These are phyloP conservation scores for Oscheius sp. DNA, from an alignment of 2,888 invertebrate genomes.

Conservation along the genomic window DNA sequence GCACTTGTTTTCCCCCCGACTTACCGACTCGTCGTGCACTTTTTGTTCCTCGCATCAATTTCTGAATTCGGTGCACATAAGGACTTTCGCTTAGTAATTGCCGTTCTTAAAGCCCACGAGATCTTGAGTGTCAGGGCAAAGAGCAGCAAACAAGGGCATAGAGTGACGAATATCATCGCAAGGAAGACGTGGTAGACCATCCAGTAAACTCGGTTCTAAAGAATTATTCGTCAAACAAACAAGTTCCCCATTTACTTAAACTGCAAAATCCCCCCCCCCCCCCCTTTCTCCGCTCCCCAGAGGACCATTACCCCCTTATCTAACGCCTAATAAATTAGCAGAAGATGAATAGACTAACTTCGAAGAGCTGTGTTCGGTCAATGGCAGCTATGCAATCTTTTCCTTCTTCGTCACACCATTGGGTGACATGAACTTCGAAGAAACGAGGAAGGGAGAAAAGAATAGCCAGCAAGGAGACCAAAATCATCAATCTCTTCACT, in stretches of 20 bases:
- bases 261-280: too few species aligned
- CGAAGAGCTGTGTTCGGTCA: conserved; percentile 52
- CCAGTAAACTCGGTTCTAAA: conserved; percentile 64
- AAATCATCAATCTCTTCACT: conserved; percentile 64
- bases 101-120: conserved; percentile 40
- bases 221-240: neutral
- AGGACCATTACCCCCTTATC: too few species aligned
- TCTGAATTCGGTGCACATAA: conserved; percentile 56
- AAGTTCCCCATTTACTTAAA: too few species aligned
- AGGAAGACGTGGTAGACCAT: conserved; percentile 65
- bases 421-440: conserved; percentile 64
- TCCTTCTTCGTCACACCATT: conserved; percentile 28
- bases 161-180: conserved; percentile 63
- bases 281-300: too few species aligned
- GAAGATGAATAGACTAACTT: conserved; percentile 35
- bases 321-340: neutral
- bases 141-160: conserved; percentile 63
- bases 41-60: conserved; percentile 50
- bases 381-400: conserved; percentile 36
- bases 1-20: neutral
- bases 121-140: conserved; percentile 62
- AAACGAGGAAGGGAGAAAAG: conserved; percentile 66
- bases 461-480: conserved; percentile 61
- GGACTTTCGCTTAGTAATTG: conserved; percentile 40
- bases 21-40: conserved; percentile 30